Evolutionary conservation across 2,113 vertebrate species (phyloP), one percentile per base, ranked within the genome.

Genomic region (Empidonax traillii): DNA sequence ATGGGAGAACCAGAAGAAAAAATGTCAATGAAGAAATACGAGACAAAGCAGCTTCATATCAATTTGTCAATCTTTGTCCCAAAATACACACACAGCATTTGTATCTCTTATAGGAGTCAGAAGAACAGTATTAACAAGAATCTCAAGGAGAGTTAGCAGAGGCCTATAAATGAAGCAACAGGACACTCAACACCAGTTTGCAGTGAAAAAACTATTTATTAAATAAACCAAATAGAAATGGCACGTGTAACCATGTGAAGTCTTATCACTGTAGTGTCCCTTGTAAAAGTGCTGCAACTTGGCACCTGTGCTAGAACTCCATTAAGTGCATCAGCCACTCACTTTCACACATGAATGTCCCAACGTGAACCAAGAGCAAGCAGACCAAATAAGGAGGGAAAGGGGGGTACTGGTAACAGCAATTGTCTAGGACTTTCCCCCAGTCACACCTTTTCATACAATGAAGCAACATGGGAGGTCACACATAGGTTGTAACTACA

Each of bases 201-300:
- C 78, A 63, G 14, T 43, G 33, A 83, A 68, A 68, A 65, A 89
- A 35, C 6, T 28, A 0, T 97, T 97, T 93, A 96, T 95, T 96
- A 49, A 49, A 49, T 39, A 76, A 85, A 88, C 12, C 31, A 65
- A 68, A 10, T 3, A 49, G 37, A 67, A 19, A 61, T 20, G 31
- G 39, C 72, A 85, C 15, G 25, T 7, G 14, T 30, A 65, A 55
- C 74, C 16, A 12, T 1, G 8, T 74, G 33, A 73, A 33, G 13
- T 79, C 8, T 37, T 47, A 31, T 2, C 51, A 46, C 56, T 6
- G 9, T 3, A 35, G 47, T 0, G 4, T 22, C 59, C 33, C 33
- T 33, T 4, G 2, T n/a, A 3, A 33, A 67, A 53, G 21, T 58
- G 53, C 1, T 56, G 30, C 19, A 12, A 24, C 39, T 59, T 4